Conservation (phyloP, 2,797 vertebrate species). For the Hypotaenidia okinawae region DNA sequence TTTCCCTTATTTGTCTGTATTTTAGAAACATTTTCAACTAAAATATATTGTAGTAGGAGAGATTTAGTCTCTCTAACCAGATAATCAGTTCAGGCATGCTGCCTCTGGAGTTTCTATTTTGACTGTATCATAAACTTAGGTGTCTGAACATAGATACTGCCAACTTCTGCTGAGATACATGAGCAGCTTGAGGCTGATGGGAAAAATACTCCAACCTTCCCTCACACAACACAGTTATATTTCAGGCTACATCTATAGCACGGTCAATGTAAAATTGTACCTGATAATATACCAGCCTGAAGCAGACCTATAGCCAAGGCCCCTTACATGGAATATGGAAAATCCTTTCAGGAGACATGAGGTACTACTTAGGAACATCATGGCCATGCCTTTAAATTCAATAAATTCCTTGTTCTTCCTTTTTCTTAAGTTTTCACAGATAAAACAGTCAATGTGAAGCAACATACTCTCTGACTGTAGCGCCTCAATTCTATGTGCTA, state of each 20-base stretch:
- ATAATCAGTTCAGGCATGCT: background rate
- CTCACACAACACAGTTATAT: background rate
- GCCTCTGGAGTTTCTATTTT: background rate
- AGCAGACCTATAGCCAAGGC: background rate
- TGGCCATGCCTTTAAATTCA: background rate
- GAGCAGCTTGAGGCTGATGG: background rate
- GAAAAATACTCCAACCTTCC: background rate
- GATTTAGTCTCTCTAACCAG: background rate
- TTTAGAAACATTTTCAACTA: background rate
- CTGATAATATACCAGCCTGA: background rate
- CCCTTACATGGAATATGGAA: background rate
- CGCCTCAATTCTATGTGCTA: background rate
- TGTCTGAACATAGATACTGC: background rate
- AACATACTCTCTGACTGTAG: background rate
- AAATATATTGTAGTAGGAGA: background rate
- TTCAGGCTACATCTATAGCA: background rate
- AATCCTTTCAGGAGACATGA: background rate
- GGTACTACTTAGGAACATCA: background rate
- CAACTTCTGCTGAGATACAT: background rate
- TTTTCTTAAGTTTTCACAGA: background rate
- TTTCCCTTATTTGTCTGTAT: background rate
- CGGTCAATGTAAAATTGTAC: background rate
- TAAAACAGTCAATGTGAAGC: background rate
- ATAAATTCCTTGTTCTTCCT: background rate
- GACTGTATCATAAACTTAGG: background rate